Percentiles rank a stretch among this genome's conserved stretches.
These are phyloP conservation scores for Sebastes paucispinis DNA, from an alignment of 2,797 vertebrate genomes.

Conservation along the genomic window DNA sequence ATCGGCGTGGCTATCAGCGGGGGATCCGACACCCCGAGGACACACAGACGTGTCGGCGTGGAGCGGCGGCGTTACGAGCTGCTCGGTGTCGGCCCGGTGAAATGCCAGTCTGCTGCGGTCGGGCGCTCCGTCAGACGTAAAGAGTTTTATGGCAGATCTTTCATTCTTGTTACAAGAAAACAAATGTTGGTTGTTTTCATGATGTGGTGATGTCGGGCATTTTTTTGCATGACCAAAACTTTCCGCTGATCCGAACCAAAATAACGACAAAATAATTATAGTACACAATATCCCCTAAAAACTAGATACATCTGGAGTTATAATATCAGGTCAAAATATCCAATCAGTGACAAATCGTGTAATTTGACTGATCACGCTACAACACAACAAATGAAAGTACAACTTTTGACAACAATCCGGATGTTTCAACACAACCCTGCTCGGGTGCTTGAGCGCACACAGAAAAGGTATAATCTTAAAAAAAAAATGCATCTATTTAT, in stretches of 20 bases:
- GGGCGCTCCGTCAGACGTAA: neutral
- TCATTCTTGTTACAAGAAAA: neutral
- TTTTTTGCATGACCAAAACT: neutral
- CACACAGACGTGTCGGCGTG: conserved; percentile 3
- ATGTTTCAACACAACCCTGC: too few relatives aligned
- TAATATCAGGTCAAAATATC: neutral
- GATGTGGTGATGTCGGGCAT: neutral
- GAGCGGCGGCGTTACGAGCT: conserved; percentile 12
- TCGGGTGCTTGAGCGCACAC: too few relatives aligned
- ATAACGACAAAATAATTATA: neutral
- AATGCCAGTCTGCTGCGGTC: conserved; percentile 37
- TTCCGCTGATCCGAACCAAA: neutral
- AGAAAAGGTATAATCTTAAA: too few relatives aligned
- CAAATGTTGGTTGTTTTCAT: neutral
- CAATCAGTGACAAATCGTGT: too few relatives aligned
- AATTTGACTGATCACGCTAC: neutral
- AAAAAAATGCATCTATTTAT: too few relatives aligned
- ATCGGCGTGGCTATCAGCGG: conserved; percentile 20
- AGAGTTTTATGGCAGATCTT: neutral
- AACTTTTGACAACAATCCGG: too few relatives aligned
- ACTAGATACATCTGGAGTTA: too few relatives aligned
- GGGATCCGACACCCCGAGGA: conserved; percentile 23
- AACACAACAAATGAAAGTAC: too few relatives aligned
- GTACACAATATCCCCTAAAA: neutral
- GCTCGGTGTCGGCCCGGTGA: conserved; percentile 12